These are phyloP conservation scores for Eupithecia dodoneata DNA, from an alignment of 2,888 invertebrate genomes.

Conservation along the genomic window DNA sequence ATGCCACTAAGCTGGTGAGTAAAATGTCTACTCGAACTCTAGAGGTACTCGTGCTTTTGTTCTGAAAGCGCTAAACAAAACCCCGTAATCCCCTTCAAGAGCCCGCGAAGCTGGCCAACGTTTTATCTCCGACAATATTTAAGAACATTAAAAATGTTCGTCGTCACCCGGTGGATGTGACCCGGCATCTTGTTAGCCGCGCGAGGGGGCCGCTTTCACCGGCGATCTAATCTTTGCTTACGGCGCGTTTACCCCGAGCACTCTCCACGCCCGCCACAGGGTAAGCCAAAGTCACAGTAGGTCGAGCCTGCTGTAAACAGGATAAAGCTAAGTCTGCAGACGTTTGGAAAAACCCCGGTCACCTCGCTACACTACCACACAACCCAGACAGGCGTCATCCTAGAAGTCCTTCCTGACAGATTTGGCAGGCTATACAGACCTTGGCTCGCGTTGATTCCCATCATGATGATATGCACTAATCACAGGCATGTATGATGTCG, in stretches of 20 bases:
- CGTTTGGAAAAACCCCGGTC: not conserved
- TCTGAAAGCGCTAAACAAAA: not conserved
- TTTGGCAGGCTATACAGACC: not conserved
- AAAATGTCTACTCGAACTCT: not conserved
- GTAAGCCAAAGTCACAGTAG: not conserved
- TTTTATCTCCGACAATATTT: slow-evolving; percentile 9
- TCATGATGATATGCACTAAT: not conserved
- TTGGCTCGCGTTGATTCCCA: not conserved
- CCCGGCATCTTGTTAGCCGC: slow-evolving; percentile 29
- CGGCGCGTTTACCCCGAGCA: slow-evolving; percentile 32
- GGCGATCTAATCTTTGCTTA: slow-evolving; percentile 36
- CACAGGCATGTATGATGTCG: not conserved
- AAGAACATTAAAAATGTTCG: slow-evolving; percentile 5
- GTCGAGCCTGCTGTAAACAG: not conserved
- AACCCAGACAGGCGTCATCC: not conserved
- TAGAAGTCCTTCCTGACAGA: not conserved
- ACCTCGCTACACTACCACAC: not conserved
- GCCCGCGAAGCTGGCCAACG: not conserved
- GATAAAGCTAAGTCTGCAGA: not conserved
- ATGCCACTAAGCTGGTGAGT: not conserved
- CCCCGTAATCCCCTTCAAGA: not conserved
- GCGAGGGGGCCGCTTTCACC: slow-evolving; percentile 27
- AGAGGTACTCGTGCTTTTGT: not conserved
- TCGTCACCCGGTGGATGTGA: not conserved
- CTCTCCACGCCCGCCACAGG: slow-evolving; percentile 24